Percentiles rank a stretch among this genome's conserved stretches.
Conservation (phyloP, 2,113 vertebrate genomes). For the Callospermophilus lateralis region DNA sequence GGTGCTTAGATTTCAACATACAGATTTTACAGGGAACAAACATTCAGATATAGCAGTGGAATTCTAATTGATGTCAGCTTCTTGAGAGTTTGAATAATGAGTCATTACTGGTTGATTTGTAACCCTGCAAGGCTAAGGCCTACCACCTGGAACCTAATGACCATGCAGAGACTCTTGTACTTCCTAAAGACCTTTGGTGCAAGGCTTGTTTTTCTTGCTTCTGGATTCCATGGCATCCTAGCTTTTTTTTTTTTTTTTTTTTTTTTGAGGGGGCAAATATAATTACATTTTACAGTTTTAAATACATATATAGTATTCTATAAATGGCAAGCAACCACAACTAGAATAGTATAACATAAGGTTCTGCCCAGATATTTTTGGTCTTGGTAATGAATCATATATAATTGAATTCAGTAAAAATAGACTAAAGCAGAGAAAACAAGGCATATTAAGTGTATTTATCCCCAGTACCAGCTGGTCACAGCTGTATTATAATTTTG, state of each 20-base stretch:
- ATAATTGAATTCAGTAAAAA: conserved; percentile 68
- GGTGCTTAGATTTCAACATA: not conserved
- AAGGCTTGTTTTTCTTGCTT: conserved; percentile 21
- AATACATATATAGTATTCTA: not conserved
- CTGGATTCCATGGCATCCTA: not conserved
- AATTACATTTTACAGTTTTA: conserved; percentile 33
- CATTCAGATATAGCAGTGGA: not conserved
- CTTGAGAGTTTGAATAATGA: not conserved
- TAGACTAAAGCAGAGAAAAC: conserved; percentile 47
- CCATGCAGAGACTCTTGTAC: not conserved
- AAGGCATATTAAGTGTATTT: conserved; percentile 48
- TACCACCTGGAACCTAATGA: not conserved
- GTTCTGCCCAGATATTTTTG: conserved; percentile 72
- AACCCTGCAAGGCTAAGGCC: not conserved
- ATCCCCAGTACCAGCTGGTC: conserved; percentile 17
- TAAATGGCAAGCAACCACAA: conserved; percentile 53
- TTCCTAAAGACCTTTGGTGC: not conserved
- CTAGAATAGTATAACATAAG: conserved; percentile 57
- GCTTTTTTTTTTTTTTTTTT: conserved; percentile 15
- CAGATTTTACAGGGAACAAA: not conserved
- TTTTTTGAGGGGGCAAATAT: not conserved
- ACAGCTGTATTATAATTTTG: conserved; percentile 30
- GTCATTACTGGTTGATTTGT: not conserved
- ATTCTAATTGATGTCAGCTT: not conserved
- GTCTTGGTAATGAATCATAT: conserved; percentile 76